These are phyloP conservation scores for Ctenosaura bakeri DNA, from an alignment of 2,797 vertebrate genomes.

Conservation along the genomic window DNA sequence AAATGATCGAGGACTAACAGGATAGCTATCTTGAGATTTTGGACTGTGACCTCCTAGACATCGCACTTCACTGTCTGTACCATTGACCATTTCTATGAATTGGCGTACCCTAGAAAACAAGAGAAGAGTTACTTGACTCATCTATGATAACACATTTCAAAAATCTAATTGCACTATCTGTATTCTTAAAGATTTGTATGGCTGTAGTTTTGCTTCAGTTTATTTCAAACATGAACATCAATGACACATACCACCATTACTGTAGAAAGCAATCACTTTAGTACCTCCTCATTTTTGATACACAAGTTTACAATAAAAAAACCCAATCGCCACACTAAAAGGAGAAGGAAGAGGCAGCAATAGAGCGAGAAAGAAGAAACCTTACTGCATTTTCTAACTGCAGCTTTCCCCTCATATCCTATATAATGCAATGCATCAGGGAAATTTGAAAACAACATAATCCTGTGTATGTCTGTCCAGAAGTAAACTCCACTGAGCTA, in stretches of 20 bases:
- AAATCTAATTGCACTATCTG: neutral
- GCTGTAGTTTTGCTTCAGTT: neutral
- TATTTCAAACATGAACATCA: neutral
- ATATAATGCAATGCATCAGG: neutral
- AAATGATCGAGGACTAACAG: constrained; percentile 87
- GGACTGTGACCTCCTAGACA: constrained; percentile 88
- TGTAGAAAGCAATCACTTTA: neutral
- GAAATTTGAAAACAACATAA: neutral
- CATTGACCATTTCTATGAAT: constrained; percentile 90
- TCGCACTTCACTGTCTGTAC: constrained; percentile 87
- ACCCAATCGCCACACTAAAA: neutral
- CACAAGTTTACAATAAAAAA: neutral
- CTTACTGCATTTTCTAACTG: neutral
- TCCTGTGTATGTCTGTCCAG: neutral
- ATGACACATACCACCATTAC: neutral
- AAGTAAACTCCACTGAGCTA: neutral
- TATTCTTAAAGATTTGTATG: constrained; percentile 12
- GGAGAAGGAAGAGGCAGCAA: neutral
- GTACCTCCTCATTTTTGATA: neutral
- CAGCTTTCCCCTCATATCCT: neutral
- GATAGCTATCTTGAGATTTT: constrained; percentile 87
- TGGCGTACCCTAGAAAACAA: constrained; percentile 84
- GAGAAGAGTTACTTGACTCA: constrained; percentile 58
- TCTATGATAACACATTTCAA: constrained; percentile 25
- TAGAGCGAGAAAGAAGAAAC: neutral